Percentiles rank a stretch among this genome's conserved stretches.
These are phyloP conservation scores for Hozukius guyotensis DNA, from an alignment of 2,797 vertebrate species.

Conservation along the genomic window DNA sequence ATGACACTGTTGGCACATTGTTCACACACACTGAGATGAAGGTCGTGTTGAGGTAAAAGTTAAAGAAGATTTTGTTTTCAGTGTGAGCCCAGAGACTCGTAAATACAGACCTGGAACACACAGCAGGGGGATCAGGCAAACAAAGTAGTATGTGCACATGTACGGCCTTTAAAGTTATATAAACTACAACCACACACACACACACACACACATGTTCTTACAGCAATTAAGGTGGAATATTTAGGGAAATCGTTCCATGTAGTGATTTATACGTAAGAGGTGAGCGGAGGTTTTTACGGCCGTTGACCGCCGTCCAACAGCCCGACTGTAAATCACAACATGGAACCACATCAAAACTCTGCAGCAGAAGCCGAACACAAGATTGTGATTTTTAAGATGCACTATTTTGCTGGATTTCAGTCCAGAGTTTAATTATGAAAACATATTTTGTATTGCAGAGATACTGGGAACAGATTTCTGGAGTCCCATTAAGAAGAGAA, in stretches of 20 bases:
- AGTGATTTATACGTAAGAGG: background rate
- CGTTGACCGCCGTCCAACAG: background rate
- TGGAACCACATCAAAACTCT: background rate
- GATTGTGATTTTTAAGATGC: background rate
- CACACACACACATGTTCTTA: background rate
- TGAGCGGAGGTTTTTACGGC: background rate
- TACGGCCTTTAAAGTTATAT: background rate
- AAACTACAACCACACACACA: background rate
- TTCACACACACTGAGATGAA: slow-evolving; percentile 6
- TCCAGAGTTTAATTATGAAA: background rate
- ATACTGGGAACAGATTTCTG: background rate
- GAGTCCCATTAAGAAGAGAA: background rate
- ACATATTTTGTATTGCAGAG: background rate
- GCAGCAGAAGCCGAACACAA: background rate
- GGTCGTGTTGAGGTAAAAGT: slow-evolving; percentile 61
- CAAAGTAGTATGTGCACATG: background rate
- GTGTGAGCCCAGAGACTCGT: slow-evolving; percentile 59
- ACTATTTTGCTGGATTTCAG: background rate
- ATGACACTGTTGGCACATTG: slow-evolving; percentile 42
- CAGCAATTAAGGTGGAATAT: background rate
- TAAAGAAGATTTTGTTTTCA: slow-evolving; percentile 72
- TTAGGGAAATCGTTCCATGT: background rate
- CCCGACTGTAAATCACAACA: background rate
- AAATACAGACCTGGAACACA: slow-evolving; percentile 64
- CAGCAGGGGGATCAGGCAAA: slow-evolving; percentile 41